Base-by-base conservation (phyloP, 1,140 invertebrate species). In the Melipona quadrifasciata region DNA sequence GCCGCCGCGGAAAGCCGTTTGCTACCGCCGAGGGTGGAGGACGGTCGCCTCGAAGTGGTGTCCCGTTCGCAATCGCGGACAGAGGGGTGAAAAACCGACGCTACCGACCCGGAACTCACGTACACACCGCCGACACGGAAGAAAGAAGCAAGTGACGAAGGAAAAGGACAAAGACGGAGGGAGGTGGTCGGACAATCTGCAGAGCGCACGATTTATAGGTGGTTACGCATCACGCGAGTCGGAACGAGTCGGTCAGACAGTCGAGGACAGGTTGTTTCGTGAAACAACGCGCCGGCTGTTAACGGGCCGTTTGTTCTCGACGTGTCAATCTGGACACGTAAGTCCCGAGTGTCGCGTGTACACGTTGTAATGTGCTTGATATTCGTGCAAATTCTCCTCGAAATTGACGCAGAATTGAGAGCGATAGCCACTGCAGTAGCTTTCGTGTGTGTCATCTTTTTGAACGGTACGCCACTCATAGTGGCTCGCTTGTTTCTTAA, bases 161-260 rank as follows among this genome's bases (percentile, higher is more conserved):
- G 77, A 72, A 47, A 58, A 67, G 39, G 67, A 74, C 14, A 68
- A 24, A 24, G 71, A 67, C 24, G 64, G 68, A 19, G 17, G 6
- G n/a, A 34, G 27, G 21, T 34, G 58, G 27, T 58, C 71, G 78
- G 84, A 61, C 67, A 73, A 80, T 61, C 39, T 10, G 39, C 8
- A 47, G 8, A 47, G 12, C 14, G 27, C 39, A 85, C 73, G 80
- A 91, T 91, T 91, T 91, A 91, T 91, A 85, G 89, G 80, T 78
- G 75, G 74, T 68, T 71, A 89, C 79, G 87, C 70, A 88, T 91
- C 90, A 91, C 90, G 90, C 90, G 78, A 90, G 74, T 85, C 47
- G 78, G 51, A 83, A 86, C 72, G 64, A 31, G 64, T 61, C 80
- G n/a, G 74, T 80, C 85, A 89, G 71, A 68, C 61, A 10, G 39